These are phyloP conservation scores for Noturus placidus DNA, from an alignment of 2,113 vertebrate genomes.

Conservation along the genomic window DNA sequence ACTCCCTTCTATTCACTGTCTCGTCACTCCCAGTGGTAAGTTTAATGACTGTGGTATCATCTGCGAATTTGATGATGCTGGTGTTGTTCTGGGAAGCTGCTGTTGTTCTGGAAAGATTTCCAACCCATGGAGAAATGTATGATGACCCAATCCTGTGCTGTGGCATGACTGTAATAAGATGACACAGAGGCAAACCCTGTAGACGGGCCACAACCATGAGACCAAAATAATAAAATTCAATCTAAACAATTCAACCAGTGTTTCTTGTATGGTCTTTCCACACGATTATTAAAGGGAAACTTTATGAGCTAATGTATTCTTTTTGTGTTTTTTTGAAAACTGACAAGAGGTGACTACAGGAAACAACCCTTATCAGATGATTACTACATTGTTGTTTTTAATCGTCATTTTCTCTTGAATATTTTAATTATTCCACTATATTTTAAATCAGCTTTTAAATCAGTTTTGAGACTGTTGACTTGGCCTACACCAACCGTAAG, in stretches of 20 bases:
- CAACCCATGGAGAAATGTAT: not conserved
- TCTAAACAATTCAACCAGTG: conserved; percentile 2
- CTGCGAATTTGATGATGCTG: not conserved
- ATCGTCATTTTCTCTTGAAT: not conserved
- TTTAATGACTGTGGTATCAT: not conserved
- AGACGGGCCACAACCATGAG: not conserved
- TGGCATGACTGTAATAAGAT: conserved; percentile 3
- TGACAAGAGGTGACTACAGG: not conserved
- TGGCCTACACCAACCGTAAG: not conserved
- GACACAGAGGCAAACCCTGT: not conserved
- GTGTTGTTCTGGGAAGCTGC: not conserved
- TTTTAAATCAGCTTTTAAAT: not conserved
- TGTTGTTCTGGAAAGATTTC: not conserved
- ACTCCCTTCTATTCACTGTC: not conserved
- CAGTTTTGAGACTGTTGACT: not conserved
- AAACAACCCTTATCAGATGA: conserved; percentile 9
- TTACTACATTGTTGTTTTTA: not conserved
- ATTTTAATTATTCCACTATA: not conserved
- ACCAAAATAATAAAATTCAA: not conserved
- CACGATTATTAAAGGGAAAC: not conserved
- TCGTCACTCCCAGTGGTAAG: not conserved
- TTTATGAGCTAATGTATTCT: not conserved
- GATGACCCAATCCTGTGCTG: not conserved
- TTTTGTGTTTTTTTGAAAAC: conserved; percentile 7
- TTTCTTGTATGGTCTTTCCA: not conserved